phyloP scores from a whole-genome alignment of 2,113 vertebrate species.

The Dipodomys stephensi region DNA sequence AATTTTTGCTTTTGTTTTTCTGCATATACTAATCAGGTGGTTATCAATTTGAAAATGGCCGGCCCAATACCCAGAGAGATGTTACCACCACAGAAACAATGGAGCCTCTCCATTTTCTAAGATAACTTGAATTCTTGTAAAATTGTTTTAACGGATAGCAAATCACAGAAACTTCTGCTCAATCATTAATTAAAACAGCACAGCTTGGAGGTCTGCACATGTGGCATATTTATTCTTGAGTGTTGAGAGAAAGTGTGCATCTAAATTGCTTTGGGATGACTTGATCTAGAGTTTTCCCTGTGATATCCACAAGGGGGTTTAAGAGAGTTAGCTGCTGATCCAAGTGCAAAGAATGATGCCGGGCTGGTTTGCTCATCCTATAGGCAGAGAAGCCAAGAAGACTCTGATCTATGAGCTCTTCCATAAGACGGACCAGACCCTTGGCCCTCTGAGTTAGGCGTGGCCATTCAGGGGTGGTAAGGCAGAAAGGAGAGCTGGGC shows the following conservation, averaged over 20 bases:
- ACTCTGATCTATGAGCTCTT: neutral
- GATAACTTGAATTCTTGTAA: neutral
- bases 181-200: conserved; percentile 42
- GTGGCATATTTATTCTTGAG: neutral
- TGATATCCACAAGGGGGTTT: neutral
- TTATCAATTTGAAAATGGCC: neutral
- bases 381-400: neutral
- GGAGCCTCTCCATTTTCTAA: neutral
- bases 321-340: neutral
- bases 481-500: neutral
- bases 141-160: neutral
- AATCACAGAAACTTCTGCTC: neutral
- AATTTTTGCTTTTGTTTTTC: neutral
- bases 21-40: neutral
- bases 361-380: neutral
- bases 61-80: neutral
- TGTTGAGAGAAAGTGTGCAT: neutral
- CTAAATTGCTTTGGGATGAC: conserved; percentile 13
- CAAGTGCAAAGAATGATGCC: neutral
- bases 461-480: neutral
- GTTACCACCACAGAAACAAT: neutral
- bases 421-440: too few relatives aligned
- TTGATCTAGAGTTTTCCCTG: neutral
- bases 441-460: neutral
- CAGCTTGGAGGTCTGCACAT: neutral